A percentile compares a stretch with the other conserved stretches of the same genome.
phyloP scores from a whole-genome alignment of 2,113 vertebrate species.

The Triplophysa tibetana region DNA sequence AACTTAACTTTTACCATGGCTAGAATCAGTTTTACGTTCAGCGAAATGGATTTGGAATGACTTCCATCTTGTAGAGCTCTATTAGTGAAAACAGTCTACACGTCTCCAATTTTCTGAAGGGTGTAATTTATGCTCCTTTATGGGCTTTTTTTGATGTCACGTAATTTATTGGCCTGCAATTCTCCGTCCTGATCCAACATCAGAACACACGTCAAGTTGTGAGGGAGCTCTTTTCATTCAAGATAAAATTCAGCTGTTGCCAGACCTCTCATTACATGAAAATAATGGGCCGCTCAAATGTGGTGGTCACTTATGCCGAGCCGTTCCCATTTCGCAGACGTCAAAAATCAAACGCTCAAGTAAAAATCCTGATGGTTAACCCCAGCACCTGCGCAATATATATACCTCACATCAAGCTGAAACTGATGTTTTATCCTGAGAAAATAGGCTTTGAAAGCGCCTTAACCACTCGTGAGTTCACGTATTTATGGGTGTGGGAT shows the following conservation, averaged over 20 bases:
- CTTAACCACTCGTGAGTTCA: not conserved
- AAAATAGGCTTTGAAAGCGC: constrained; percentile 20
- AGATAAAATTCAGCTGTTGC: constrained; percentile 69
- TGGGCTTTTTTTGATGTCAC: constrained; percentile 68
- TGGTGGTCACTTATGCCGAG: constrained; percentile 49
- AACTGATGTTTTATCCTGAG: constrained; percentile 38
- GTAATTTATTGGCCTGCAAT: constrained; percentile 70
- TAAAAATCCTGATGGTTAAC: constrained; percentile 52
- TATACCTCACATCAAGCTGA: constrained; percentile 17
- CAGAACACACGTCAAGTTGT: constrained; percentile 56
- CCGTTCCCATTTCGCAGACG: constrained; percentile 54
- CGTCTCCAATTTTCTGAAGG: constrained; percentile 69
- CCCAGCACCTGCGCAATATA: constrained; percentile 53
- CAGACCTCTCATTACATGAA: constrained; percentile 67
- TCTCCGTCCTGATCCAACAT: constrained; percentile 51
- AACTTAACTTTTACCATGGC: constrained; percentile 58
- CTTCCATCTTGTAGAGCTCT: constrained; percentile 71
- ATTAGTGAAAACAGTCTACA: constrained; percentile 73
- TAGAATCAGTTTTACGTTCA: constrained; percentile 68
- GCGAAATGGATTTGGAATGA: constrained; percentile 66
- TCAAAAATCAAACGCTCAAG: constrained; percentile 55
- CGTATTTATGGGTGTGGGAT: not conserved
- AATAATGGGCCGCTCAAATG: constrained; percentile 67
- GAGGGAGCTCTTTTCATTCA: constrained; percentile 65
- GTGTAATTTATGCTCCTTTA: constrained; percentile 74